Percentiles rank a stretch among this genome's conserved stretches.
Evolutionary conservation across 2,888 invertebrate species (phyloP).

Genomic region (Glyphotaelius pellucidus): DNA sequence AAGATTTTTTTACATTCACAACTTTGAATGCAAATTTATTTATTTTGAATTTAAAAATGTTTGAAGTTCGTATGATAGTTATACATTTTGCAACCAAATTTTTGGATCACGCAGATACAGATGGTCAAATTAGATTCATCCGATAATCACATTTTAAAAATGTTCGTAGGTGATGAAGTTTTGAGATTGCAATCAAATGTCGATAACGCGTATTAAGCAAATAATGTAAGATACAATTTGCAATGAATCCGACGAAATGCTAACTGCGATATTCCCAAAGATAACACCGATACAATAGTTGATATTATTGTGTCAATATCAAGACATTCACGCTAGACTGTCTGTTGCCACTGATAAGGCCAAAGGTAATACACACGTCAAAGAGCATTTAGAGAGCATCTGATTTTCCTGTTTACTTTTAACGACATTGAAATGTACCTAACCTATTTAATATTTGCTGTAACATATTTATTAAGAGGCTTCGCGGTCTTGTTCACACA

Average conservation of each 20-base stretch:
- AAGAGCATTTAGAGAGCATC: not conserved
- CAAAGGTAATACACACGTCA: not conserved
- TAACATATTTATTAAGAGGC: no score
- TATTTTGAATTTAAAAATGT: no score
- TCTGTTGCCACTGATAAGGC: not conserved
- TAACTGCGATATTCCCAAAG: not conserved
- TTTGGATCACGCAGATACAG: no score
- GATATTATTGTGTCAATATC: not conserved
- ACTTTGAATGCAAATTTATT: no score
- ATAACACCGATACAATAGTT: not conserved
- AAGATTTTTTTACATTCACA: no score
- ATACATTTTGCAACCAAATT: no score
- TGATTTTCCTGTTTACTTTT: not conserved
- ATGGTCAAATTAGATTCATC: no score
- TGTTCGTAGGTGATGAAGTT: not conserved
- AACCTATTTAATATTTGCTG: no score
- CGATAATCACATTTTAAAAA: no score
- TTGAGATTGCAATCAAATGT: not conserved
- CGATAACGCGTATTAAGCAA: not conserved
- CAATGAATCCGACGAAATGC: not conserved
- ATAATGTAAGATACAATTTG: not conserved
- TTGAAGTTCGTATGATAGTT: no score
- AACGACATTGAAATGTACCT: no score
- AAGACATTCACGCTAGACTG: not conserved
- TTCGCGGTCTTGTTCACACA: no score